phyloP scores from a whole-genome alignment of 2,797 vertebrate genomes.

The Toxotes lorentzi region DNA sequence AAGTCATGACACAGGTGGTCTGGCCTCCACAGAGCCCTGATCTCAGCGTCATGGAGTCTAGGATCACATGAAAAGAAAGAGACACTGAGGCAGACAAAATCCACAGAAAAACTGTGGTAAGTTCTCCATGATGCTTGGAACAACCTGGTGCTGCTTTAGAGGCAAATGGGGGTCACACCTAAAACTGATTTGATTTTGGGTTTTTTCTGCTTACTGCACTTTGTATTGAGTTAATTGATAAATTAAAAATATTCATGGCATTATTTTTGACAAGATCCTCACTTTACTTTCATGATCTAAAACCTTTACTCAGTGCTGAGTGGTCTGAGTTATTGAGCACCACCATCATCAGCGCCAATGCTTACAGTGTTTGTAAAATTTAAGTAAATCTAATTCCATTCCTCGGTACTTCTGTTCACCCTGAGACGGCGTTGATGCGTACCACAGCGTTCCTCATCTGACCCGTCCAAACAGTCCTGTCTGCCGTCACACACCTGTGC shows the following conservation, averaged over 20 bases:
- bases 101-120: neutral
- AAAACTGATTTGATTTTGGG: too few relatives aligned
- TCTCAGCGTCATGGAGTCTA: too few relatives aligned
- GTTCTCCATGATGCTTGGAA: neutral
- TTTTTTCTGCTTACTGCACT: neutral
- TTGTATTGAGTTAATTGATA: neutral
- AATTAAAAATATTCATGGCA: neutral
- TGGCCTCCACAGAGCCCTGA: too few relatives aligned
- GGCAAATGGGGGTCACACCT: too few relatives aligned
- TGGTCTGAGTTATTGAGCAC: neutral
- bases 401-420: neutral
- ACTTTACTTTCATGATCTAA: neutral
- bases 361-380: neutral
- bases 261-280: neutral
- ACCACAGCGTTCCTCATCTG: slow-evolving; percentile 89
- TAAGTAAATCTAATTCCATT: neutral
- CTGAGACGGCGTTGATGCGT: slow-evolving; percentile 27
- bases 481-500: slow-evolving; percentile 85
- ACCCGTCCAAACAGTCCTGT: slow-evolving; percentile 87
- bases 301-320: neutral
- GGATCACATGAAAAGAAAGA: too few relatives aligned
- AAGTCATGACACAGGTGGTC: too few relatives aligned
- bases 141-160: too few relatives aligned
- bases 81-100: neutral
- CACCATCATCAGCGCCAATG: neutral